Evolutionary conservation across 2,797 vertebrate species (phyloP), one percentile per base, ranked within the genome.

Genomic region (Bradypodion pumilum): DNA sequence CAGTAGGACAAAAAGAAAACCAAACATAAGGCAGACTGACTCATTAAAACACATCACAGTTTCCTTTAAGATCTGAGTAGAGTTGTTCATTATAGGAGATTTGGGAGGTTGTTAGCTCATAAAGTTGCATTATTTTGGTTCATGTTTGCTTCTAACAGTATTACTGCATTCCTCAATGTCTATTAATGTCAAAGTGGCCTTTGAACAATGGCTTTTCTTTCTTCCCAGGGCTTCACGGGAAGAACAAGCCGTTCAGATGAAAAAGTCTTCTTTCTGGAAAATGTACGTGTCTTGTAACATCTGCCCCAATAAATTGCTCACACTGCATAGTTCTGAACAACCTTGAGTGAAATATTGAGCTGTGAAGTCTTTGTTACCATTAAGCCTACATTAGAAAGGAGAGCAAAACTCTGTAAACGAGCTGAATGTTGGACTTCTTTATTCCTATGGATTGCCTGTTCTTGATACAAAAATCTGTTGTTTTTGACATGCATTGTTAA

Each of bases 231-330:
- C 87, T 74, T 92, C 91, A 1, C 86, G 86, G 77, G 90, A 92
- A 4, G 86, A 88, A 40, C 91, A 90, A 59, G 86, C 87, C 4
- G 84, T 87, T 42, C 88, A 92, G 77, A 91, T 91, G 90, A 92
- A 92, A 78, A 92, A 91, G 46, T 90, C 91, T 1, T 92, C 91
- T 3, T 87, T 92, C 80, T 92, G 91, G 91, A 90, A 89, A 84
- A 80, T 92, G 91, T 92, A 89, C 35, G 91, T 90, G 15, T 40
- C 27, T 2, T 25, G 3, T 66, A 59, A 74, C 27, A 16, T 60
- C 63, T 21, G 25, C 56, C 65, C n/a, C 7, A 35, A 32, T 19
- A 52, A 52, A 8, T 16, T 40, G 29, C 29, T 5, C 1, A 29
- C 23, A 73, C 59, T 40, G 10, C 21, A 37, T 15, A 21, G 29